Base-by-base conservation (phyloP, 1,140 invertebrate species). In the Cardiocondyla obscurior region DNA sequence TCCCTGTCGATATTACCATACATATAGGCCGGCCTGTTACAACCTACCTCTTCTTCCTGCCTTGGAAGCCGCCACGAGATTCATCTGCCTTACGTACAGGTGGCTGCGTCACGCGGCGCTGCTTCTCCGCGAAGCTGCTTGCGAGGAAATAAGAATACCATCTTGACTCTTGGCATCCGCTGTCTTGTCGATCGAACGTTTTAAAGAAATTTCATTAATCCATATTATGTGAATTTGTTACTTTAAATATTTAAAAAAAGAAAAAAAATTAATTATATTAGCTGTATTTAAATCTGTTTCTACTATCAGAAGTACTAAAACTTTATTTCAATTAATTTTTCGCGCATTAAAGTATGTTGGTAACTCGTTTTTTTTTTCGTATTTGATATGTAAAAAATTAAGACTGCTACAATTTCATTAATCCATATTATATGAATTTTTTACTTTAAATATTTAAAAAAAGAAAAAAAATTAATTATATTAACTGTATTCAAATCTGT, bases 1-100 rank as follows among this genome's bases (percentile, higher is more conserved):
- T 88, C 84, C 86, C 84, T 85, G 82, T 89, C 88, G 86, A 87
- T 90, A 91, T 92, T 92, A 92, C 89, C 91, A 90, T 92, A 91
- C 90, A 90, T 92, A 92, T 92, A 88, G 89, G 89, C 83, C 90
- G 88, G 86, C 82, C 85, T 77, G 85, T 88, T 89, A 85, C 86
- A 85, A 88, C 82, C 89, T 85, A 86, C 84, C 87, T 86, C 83
- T 69, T 86, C 89, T 81, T 84, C 74, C 81, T 84, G 57, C 85
- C 69, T 74, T 86, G 70, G 86, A 86, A 88, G 81, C 84, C 86
- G 82, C 82, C 70, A 82, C 82, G 85, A 88, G 86, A 87, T 88
- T 88, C 81, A 88, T 88, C 86, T 91, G 85, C 83, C 81, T 87
- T 84, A 86, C 88, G 86, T 88, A 88, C 88, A 87, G 87, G 87